Evolutionary conservation across 2,888 invertebrate species (phyloP), one percentile per base, ranked within the genome.

Genomic region (Hesperia comma): DNA sequence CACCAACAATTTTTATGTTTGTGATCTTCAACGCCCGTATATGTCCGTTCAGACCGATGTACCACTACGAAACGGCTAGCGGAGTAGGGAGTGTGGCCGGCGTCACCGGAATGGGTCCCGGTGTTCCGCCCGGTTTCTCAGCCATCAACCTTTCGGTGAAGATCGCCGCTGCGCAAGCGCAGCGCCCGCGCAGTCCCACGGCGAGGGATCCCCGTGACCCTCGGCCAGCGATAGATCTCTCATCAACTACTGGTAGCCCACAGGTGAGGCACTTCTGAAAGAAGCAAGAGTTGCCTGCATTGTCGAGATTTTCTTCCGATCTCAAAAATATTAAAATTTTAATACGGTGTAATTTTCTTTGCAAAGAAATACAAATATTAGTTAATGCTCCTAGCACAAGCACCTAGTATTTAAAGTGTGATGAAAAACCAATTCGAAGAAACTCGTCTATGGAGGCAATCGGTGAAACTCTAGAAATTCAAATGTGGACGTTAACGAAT

Each of bases 161-260:
- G 93, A 97, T 97, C 83, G 95, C 95, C 74, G 95, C 96, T 73
- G 95, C 95, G 71, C 94, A 95, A 78, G 95, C 95, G 79, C 94
- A 94, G 79, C 95, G 92, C 87, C 95, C 94, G 90, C 95, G 92
- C 90, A 95, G 94, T 93, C 96, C 96, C 55, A 95, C 96, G 70
- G 95, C 96, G 68, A 94, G 95, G 49, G 95, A 95, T 76, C 96
- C 96, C 64, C 95, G 96, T 51, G 97, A 97, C 77, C 95, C 95
- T 58, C 95, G 96, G 71, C 96, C 97, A 14, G 97, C 97, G 76
- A 97, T 97, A 91, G 97, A 97, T 90, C 94, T 97, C 61, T 97
- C 97, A 76, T 96, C 97, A 72, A 97, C 97, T 77, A 97, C 96
- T 86, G 97, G 97, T 75, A 97, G 97, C 93, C 97, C 97, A 78